Evolutionary conservation across 2,888 invertebrate genomes (phyloP).

Genomic region (Drosophila incognita): DNA sequence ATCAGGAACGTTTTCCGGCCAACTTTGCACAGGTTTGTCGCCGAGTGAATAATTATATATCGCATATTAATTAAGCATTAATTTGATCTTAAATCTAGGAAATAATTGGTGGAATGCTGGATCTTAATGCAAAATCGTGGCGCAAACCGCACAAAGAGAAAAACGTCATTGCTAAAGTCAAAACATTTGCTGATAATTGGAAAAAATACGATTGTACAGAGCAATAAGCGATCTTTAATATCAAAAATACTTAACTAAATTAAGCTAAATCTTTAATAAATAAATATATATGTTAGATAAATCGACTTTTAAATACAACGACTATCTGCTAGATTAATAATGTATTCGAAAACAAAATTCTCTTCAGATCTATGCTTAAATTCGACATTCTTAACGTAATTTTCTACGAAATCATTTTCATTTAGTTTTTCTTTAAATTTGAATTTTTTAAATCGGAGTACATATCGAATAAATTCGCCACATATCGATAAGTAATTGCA

Average conservation of each 20-base stretch:
- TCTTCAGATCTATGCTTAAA: background rate
- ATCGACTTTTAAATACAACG: background rate
- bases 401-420: background rate
- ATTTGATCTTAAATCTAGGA: constrained; percentile 86
- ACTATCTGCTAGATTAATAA: background rate
- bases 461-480: background rate
- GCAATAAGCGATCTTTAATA: constrained; percentile 1
- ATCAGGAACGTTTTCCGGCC: constrained; percentile 92
- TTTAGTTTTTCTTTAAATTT: background rate
- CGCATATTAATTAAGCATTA: background rate
- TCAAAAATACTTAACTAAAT: background rate
- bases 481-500: constrained; percentile 20
- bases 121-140: constrained; percentile 94
- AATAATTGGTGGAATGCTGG: constrained; percentile 97
- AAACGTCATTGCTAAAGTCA: constrained; percentile 85
- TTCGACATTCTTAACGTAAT: background rate
- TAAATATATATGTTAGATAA: background rate
- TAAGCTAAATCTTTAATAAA: background rate
- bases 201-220: constrained; percentile 87
- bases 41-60: background rate
- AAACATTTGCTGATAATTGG: constrained; percentile 90
- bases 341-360: background rate
- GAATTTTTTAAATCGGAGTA: background rate
- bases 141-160: constrained; percentile 91
- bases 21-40: constrained; percentile 94